These are phyloP conservation scores for Blastobasis lacticolella DNA, from an alignment of 2,888 invertebrate genomes.

Conservation along the genomic window DNA sequence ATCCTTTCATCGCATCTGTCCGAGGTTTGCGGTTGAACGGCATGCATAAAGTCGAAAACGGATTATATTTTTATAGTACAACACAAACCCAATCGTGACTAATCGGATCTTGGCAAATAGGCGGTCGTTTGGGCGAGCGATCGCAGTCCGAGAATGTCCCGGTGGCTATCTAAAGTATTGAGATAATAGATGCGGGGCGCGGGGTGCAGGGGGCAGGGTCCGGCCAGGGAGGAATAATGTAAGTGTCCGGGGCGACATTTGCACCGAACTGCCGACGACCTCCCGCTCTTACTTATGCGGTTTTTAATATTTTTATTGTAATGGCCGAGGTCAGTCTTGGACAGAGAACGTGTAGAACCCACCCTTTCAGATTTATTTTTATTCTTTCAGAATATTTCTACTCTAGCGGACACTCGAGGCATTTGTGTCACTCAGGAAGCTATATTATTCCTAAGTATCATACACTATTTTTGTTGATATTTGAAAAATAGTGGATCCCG, in stretches of 20 bases:
- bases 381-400: no score
- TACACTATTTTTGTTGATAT: no score
- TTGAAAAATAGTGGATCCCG: no score
- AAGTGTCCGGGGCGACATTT: slow-evolving; percentile 73
- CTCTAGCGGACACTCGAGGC: no score
- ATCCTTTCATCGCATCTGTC: slow-evolving; percentile 47
- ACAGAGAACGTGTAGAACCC: slow-evolving; percentile 15
- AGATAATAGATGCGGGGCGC: slow-evolving; percentile 66
- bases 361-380: no score
- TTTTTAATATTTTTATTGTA: slow-evolving; percentile 80
- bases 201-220: slow-evolving; percentile 20
- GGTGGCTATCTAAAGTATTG: slow-evolving; percentile 72
- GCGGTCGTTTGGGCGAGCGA: slow-evolving; percentile 66
- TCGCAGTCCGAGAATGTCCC: slow-evolving; percentile 57
- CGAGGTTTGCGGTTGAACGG: slow-evolving; percentile 18
- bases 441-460: no score
- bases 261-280: slow-evolving; percentile 72
- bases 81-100: slow-evolving; percentile 69
- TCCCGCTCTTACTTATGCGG: slow-evolving; percentile 73
- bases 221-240: slow-evolving; percentile 62
- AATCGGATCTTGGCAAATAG: slow-evolving; percentile 70
- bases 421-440: no score
- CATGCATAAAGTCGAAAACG: slow-evolving; percentile 2
- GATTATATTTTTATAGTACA: slow-evolving; percentile 67
- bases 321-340: slow-evolving; percentile 56